Evolutionary conservation across 1,140 invertebrate species (phyloP), one percentile per base, ranked within the genome.

Genomic region (Papilio helenus): DNA sequence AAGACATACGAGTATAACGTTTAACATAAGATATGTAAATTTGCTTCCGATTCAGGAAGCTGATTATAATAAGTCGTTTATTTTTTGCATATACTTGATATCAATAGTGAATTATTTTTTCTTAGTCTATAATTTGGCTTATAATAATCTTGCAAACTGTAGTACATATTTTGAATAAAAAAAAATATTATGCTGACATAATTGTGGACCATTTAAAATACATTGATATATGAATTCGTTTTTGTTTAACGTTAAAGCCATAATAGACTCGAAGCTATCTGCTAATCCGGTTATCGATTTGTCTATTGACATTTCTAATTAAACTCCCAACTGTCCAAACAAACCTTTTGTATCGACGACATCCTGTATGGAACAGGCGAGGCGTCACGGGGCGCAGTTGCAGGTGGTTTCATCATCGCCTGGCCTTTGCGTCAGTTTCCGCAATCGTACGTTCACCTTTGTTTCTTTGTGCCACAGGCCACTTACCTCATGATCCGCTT

Each of bases 381-480:
- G 81, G 85, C 89, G 86, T 87, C 85, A 90, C 83, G 85, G 82
- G 83, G 81, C 85, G 80, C 51, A 55, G 80, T 85, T 23, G 20
- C 61, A 29, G 61, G 79, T 82, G 80, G 82, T 89, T 91, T 90
- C 89, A 88, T 89, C 82, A 83, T 81, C 82, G 82, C 78, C 44
- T 85, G 91, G 87, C 90, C 88, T 90, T 87, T 82, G 74, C 80
- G 44, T 81, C 85, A 82, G 84, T 88, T 92, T 92, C 91, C 90
- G 91, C 88, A 88, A 89, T 91, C 89, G 91, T 91, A 80, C 91
- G 82, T 92, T 92, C 90, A 92, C 89, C 90, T 92, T 86, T 86
- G 79, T 83, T 85, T 87, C 87, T 87, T 81, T 87, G 71, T 87
- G 80, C 72, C 61, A 49, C 44, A 74, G 72, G 44, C 39, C 72